Base-by-base conservation (phyloP, 2,113 vertebrate species). In the Gadus chalcogrammus region DNA sequence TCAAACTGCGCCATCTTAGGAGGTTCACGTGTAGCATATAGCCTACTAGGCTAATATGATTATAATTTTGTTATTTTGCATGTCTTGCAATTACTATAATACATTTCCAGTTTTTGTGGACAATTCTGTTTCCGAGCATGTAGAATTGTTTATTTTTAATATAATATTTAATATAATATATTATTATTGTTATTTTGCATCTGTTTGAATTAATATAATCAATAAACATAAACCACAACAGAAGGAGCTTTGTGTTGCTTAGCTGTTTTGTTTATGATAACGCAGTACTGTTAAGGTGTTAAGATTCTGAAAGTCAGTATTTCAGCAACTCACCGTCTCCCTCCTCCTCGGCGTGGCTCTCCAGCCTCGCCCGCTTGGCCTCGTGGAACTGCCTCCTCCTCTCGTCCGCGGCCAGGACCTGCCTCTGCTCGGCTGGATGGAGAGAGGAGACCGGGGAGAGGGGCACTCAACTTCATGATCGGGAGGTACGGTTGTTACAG, bases 281-380 rank as follows among this genome's bases (percentile, higher is more conserved):
- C 24, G 2, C 24, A 24, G 22, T 24, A 24, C 22, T 24, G 22
- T 24, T 24, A 24, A 2, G 22, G 22, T 24, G 22, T 24, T 24
- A 2, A 24, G 24, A 24, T 24, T 24, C 24, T 24, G 24, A 24
- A 24, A 24, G 24, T 24, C 24, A 24, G 24, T 24, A 24, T 24
- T 24, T 24, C 24, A 24, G 68, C 20, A 15, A 71, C 28, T 15
- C 69, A 97, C 94, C 95, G 6, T 95, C 89, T 0, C 81, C 70
- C 2, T 95, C 93, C 72, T 97, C 94, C 78, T 96, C 94, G 1
- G 88, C 88, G 3, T 88, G 88, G 83, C 86, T 93, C 89, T 95
- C 94, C 71, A 82, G 92, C 68, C 93, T 80, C 0, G 92, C 91
- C 71, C 90, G 90, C 77, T 92, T 93, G 64, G 94, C 91, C 70